Evolutionary conservation across 2,888 invertebrate genomes (phyloP).

Genomic region (Clunio marinus): DNA sequence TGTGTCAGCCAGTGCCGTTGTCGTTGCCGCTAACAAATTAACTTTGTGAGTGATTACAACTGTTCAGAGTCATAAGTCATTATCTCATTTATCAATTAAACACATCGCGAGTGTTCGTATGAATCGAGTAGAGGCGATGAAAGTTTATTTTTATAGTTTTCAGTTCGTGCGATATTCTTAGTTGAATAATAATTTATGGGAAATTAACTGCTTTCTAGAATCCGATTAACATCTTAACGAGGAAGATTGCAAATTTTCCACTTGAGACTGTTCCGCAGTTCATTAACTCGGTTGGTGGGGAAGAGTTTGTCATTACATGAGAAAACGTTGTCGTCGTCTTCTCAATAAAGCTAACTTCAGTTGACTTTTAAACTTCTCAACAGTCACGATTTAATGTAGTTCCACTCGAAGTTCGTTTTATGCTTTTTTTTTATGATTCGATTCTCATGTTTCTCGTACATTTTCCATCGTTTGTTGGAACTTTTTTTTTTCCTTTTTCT

Average conservation of each 20-base stretch:
- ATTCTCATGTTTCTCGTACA: background rate
- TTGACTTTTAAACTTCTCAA: background rate
- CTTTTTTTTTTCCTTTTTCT: too few species aligned
- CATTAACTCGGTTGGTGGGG: background rate
- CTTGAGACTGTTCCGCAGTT: background rate
- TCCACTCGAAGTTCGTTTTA: background rate
- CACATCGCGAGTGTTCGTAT: background rate
- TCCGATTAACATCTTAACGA: background rate
- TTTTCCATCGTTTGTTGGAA: background rate
- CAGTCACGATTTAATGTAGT: constrained; percentile 14
- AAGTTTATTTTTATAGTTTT: background rate
- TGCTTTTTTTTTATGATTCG: background rate
- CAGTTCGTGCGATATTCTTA: too few species aligned
- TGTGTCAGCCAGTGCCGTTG: background rate
- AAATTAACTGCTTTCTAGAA: background rate
- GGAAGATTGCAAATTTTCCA: background rate
- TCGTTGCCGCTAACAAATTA: constrained; percentile 10
- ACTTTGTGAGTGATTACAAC: constrained; percentile 25
- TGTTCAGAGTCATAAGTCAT: constrained; percentile 30
- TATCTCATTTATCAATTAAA: constrained; percentile 35
- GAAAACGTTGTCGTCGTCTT: background rate
- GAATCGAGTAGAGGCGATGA: background rate
- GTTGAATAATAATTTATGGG: too few species aligned
- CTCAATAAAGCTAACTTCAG: background rate
- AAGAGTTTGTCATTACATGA: too few species aligned